A percentile compares a stretch with the other conserved stretches of the same genome.
phyloP scores from a whole-genome alignment of 2,888 invertebrate species.

The Drosophila diplacantha region DNA sequence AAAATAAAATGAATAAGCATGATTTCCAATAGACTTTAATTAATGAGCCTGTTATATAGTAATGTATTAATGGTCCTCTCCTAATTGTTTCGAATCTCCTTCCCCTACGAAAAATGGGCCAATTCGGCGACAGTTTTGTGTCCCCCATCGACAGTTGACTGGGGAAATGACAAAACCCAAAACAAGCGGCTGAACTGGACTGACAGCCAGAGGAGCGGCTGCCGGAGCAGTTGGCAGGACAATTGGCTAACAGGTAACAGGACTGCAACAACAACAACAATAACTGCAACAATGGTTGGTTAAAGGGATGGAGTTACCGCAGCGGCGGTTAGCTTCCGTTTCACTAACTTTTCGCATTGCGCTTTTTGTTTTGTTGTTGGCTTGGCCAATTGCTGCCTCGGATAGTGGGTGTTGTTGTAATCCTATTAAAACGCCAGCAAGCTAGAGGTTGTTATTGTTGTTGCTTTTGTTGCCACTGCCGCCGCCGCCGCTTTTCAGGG shows the following conservation, averaged over 20 bases:
- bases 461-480: constrained; percentile 17
- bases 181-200: constrained; percentile 45
- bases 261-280: constrained; percentile 1
- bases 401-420: constrained; percentile 49
- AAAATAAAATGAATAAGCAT: too few relatives aligned
- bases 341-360: constrained; percentile 65
- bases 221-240: constrained; percentile 30
- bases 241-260: constrained; percentile 41
- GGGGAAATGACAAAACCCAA: constrained; percentile 42
- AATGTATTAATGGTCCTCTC: background rate
- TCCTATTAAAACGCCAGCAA: constrained; percentile 55
- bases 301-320: constrained; percentile 42
- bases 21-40: background rate
- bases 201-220: constrained; percentile 29
- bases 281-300: constrained; percentile 9
- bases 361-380: constrained; percentile 50
- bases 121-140: constrained; percentile 10
- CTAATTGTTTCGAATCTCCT: constrained; percentile 17
- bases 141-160: constrained; percentile 17
- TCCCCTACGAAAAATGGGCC: constrained; percentile 1
- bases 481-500: constrained; percentile 15
- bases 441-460: constrained; percentile 39
- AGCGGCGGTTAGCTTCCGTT: constrained; percentile 59
- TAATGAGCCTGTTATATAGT: background rate
- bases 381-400: constrained; percentile 44